phyloP scores from a whole-genome alignment of 2,888 invertebrate genomes.

The Clunio marinus region DNA sequence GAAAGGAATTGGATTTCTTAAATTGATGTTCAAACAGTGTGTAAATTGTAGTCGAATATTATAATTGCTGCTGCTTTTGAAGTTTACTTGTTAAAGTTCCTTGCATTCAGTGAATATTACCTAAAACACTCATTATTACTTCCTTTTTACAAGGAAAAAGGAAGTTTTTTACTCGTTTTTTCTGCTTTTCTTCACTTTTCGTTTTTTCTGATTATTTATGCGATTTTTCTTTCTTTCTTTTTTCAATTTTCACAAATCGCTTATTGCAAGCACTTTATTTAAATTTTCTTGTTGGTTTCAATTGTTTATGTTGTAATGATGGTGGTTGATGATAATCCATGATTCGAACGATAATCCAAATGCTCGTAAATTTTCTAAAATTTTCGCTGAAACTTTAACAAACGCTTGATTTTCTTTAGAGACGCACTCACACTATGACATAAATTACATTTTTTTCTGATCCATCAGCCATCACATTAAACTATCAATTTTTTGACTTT shows the following conservation, averaged over 20 bases:
- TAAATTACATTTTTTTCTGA: conserved; percentile 9
- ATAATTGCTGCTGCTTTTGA: not conserved
- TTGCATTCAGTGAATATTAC: conserved; percentile 25
- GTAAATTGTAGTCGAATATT: not conserved
- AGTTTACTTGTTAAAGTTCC: not conserved
- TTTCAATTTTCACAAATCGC: conserved; percentile 24
- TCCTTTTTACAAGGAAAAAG: conserved; percentile 34
- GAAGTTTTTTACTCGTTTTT: conserved; percentile 33
- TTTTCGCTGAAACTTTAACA: conserved; percentile 20
- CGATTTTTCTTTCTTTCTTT: conserved; percentile 27
- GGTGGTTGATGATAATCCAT: conserved; percentile 33
- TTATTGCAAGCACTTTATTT: conserved; percentile 17
- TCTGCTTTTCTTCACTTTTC: not conserved
- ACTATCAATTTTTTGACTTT: conserved; percentile 19
- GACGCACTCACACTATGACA: conserved; percentile 37
- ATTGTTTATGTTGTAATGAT: conserved; percentile 29
- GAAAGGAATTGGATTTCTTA: not conserved
- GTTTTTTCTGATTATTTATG: conserved; percentile 32
- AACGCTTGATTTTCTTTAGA: conserved; percentile 30
- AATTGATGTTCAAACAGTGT: too few relatives aligned
- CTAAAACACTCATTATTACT: conserved; percentile 34
- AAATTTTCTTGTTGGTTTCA: not conserved
- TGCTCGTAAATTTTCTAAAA: conserved; percentile 1
- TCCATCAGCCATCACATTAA: not conserved
- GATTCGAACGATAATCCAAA: conserved; percentile 6